Base-by-base conservation (phyloP, 1,140 invertebrate species). In the Dendroctonus valens region DNA sequence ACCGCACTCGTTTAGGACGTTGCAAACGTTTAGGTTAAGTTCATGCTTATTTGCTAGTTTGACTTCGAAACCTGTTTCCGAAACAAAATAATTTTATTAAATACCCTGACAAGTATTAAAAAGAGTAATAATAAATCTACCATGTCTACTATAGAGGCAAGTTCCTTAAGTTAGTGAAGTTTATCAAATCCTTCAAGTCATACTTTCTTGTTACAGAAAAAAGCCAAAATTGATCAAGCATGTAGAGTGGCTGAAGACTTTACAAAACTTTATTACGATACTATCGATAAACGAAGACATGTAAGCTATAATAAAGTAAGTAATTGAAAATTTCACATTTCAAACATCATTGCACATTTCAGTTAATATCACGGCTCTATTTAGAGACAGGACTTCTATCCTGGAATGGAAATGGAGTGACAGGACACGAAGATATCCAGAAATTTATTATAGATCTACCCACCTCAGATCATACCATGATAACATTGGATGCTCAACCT, bases 321-420 rank as follows among this genome's bases (percentile, higher is more conserved):
- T 26, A 11, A 59, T 12, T 12, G 5, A 11, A 12, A 41, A 15
- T 50, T 55, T 40, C 51, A 64, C 6, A 11, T 59, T 55, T 41
- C 50, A 54, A 64, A 14, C 52, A 55, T 57, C 65, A 53, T 72
- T 59, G 69, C 65, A 63, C 63, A 61, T 81, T 26, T 81, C 73
- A 91, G 89, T 75, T 87, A 70, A 86, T 93, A 69, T 84, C 85
- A 0, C 88, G 88, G 71, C 78, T 94, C 15, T 96, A 94, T 72
- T 76, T 93, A 69, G 90, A 93, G 50, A 86, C 84, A 38, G 91
- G 86, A n/a, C 79, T 87, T 26, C 78, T 94, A 51, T 86, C 91
- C 38, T 96, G 91, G 92, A 94, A 94, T 82, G 93, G 93, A 41
- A 92, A 92, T 80, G 85, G 86, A 14, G 82, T 87, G 0, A 84